These are phyloP conservation scores for Emydoidea blandingii DNA, from an alignment of 2,797 vertebrate genomes.

Conservation along the genomic window DNA sequence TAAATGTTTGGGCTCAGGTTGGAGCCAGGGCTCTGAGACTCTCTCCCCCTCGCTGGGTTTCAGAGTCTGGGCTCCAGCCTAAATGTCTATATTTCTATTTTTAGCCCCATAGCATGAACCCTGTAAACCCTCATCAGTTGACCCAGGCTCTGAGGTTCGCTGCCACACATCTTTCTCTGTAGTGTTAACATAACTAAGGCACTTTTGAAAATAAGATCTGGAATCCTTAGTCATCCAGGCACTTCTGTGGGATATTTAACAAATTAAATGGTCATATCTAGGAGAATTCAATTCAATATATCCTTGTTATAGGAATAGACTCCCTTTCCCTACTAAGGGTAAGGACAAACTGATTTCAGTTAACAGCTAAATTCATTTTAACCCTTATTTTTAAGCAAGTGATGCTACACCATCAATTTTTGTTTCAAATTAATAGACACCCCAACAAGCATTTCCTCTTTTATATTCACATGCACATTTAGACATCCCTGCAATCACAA, in stretches of 20 bases:
- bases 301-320: not conserved
- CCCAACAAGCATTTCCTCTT: not conserved
- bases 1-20: not conserved
- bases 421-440: not conserved
- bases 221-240: not conserved
- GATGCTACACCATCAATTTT: not conserved
- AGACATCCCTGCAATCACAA: not conserved
- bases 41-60: too few species aligned
- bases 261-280: not conserved
- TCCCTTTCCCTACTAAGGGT: not conserved
- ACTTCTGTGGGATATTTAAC: not conserved
- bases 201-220: not conserved
- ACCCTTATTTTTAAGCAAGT: not conserved
- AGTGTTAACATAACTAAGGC: not conserved
- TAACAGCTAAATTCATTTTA: not conserved
- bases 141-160: not conserved
- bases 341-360: not conserved
- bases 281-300: not conserved
- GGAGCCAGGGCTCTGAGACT: not conserved
- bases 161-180: not conserved
- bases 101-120: not conserved
- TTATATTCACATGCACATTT: not conserved
- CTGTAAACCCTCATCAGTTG: not conserved
- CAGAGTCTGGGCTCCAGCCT: not conserved
- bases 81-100: not conserved